These are phyloP conservation scores for Lydus trimaculatus DNA, from an alignment of 2,888 invertebrate genomes.

Conservation along the genomic window DNA sequence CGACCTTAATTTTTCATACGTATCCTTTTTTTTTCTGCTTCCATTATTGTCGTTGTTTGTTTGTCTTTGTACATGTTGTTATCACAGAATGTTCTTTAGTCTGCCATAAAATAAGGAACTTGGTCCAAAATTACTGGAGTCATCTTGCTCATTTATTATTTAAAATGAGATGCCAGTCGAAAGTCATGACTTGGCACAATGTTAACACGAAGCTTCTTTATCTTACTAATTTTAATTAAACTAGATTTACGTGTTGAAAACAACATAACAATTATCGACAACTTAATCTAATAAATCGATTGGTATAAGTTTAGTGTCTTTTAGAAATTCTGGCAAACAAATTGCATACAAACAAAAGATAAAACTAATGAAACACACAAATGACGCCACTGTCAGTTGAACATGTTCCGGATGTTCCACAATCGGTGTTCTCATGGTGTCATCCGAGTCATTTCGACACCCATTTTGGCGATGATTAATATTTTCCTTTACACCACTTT, in stretches of 20 bases:
- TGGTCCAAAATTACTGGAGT: background rate
- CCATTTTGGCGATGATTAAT: background rate
- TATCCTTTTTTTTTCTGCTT: background rate
- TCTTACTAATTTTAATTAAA: background rate
- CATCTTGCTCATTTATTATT: slow-evolving; percentile 5
- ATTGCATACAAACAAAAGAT: background rate
- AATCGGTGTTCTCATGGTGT: background rate
- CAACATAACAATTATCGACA: background rate
- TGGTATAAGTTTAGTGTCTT: background rate
- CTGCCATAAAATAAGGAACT: background rate
- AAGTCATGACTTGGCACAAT: background rate
- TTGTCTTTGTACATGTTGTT: background rate
- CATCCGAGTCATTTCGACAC: background rate
- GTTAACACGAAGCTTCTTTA: background rate
- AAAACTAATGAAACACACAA: background rate
- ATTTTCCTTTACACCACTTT: background rate
- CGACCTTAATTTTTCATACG: slow-evolving; percentile 2
- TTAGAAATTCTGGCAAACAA: background rate
- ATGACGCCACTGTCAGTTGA: background rate
- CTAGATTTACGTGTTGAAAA: background rate
- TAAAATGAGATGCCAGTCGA: background rate
- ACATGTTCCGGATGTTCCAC: background rate
- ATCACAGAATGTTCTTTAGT: background rate
- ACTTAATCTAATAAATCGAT: background rate
- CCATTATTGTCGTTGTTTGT: background rate